phyloP scores from a whole-genome alignment of 92 coral and sea anemone species.

The Plumapathes pennacea region DNA sequence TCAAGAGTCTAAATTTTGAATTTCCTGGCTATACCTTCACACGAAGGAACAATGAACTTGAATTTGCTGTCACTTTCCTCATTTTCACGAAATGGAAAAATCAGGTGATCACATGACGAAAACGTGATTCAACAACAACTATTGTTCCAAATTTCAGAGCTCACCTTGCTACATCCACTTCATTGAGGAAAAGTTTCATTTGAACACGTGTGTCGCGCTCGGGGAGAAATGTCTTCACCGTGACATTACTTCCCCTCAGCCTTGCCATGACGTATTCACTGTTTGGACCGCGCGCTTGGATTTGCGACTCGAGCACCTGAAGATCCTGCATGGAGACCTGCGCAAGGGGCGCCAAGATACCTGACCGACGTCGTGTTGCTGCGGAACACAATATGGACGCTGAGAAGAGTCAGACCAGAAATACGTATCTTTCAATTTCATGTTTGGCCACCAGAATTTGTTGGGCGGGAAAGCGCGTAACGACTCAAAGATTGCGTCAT shows the following conservation, averaged over 20 bases:
- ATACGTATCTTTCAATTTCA: no score
- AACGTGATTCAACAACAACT: background rate
- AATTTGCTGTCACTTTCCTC: no score
- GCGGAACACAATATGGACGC: no score
- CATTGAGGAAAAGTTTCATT: conserved; percentile 40
- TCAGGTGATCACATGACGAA: background rate
- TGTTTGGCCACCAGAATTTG: no score
- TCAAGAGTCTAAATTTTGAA: background rate
- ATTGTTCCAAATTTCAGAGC: background rate
- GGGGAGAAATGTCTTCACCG: conserved; percentile 59
- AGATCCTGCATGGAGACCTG: conserved; percentile 34
- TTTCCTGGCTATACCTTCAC: background rate
- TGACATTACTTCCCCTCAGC: conserved; percentile 45
- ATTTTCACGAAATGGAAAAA: background rate
- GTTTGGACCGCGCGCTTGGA: conserved; percentile 43
- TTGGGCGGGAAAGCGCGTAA: no score
- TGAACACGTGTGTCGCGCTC: conserved; percentile 24
- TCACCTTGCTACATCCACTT: conserved; percentile 52
- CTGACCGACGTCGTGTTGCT: no score
- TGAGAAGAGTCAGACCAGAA: no score
- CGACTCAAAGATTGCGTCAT: no score
- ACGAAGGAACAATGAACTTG: background rate
- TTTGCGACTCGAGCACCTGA: conserved; percentile 23
- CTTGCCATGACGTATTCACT: conserved; percentile 66
- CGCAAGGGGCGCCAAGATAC: no score